Evolutionary conservation across 2,113 vertebrate species (phyloP), one percentile per base, ranked within the genome.

Genomic region (Saguinus imperator): DNA sequence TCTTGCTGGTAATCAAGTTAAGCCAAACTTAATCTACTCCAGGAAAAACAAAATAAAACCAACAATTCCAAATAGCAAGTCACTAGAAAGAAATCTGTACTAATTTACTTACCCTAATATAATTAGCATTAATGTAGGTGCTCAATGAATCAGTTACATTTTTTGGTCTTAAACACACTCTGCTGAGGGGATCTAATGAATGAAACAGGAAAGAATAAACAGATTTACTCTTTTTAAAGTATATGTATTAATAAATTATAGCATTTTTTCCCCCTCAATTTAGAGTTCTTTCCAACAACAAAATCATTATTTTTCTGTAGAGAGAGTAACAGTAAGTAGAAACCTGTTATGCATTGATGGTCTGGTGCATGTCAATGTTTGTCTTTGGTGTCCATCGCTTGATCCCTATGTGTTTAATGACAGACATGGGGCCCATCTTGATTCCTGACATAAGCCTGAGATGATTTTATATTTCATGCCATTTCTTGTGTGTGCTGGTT

Each of bases 61-160:
- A 96, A 90, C 10, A 87, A 80, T 77, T 92, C 5, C 35, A 90
- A 79, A 85, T 37, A 88, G 82, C 40, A 73, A 57, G 45, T 64
- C 3, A 8, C 45, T n/a, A 93, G 70, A 94, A 97, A 95, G 94
- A 82, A 83, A 97, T 95, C 52, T 83, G 20, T 48, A 64, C 95
- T 82, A 35, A 85, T 97, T 98, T 97, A 99, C 99, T 99, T 98
- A 99, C 99, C 98, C 99, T 98, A 95, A 99, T 99, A 98, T 99
- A 99, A 99, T 99, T 99, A 89, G 99, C 99, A 97, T 99, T 99
- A 98, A 99, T 99, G 98, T 99, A 99, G 97, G 99, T 99, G 98
- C 99, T 99, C 97, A 99, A 98, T 55, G 98, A 98, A 98, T 99
- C 99, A 45, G 98, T 99, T 97, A 98, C 98, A 97, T 98, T 99